These are phyloP conservation scores for Ips nitidus DNA, from an alignment of 1,140 invertebrate species.

Conservation along the genomic window DNA sequence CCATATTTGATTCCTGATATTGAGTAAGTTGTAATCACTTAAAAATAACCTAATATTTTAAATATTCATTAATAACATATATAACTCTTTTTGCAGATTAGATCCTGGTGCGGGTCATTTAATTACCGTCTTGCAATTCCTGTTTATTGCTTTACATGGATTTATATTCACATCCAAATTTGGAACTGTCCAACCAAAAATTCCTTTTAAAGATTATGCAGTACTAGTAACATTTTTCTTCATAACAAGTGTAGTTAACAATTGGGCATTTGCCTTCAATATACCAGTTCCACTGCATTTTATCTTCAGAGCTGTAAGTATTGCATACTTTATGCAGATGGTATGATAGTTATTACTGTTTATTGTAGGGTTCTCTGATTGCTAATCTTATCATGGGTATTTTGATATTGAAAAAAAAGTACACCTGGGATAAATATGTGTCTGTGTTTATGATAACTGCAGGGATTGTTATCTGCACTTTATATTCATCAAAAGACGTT, in stretches of 20 bases:
- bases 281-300: slow-evolving; percentile 98
- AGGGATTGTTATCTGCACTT: slow-evolving; percentile 90
- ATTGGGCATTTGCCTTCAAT: slow-evolving; percentile 95
- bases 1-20: no score
- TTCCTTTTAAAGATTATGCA: slow-evolving; percentile 79
- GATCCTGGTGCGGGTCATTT: slow-evolving; percentile 91
- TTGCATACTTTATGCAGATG: neutral
- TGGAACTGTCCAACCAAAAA: slow-evolving; percentile 72
- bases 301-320: slow-evolving; percentile 93
- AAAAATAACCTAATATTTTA: no score
- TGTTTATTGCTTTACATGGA: slow-evolving; percentile 89
- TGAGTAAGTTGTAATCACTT: no score
- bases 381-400: slow-evolving; percentile 96
- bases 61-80: neutral
- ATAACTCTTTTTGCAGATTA: slow-evolving; percentile 62
- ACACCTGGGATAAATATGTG: slow-evolving; percentile 83
- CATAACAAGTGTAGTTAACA: slow-evolving; percentile 89
- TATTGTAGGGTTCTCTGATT: slow-evolving; percentile 85
- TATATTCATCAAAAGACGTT: slow-evolving; percentile 73
- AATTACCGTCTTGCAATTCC: slow-evolving; percentile 91
- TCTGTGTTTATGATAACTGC: slow-evolving; percentile 91
- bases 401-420: slow-evolving; percentile 83
- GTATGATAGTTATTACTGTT: no score
- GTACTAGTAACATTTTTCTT: slow-evolving; percentile 90
- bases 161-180: slow-evolving; percentile 87